Conservation (phyloP, 2,797 vertebrate genomes). For the Chromis chromis region DNA sequence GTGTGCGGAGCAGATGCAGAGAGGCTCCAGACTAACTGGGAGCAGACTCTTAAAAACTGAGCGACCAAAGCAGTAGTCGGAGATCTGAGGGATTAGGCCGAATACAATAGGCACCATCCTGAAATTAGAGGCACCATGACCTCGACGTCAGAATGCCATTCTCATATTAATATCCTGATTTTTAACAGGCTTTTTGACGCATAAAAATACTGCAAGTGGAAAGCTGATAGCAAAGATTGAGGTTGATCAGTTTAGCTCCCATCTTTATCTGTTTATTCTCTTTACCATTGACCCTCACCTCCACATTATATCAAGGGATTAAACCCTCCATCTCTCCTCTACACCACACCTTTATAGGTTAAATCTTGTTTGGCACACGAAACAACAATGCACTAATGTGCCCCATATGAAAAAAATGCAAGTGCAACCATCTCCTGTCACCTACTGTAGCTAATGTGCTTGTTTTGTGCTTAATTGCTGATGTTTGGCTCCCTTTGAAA, state of each 20-base stretch:
- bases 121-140: conserved; percentile 32
- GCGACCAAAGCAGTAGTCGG: conserved; percentile 48
- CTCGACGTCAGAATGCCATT: neutral
- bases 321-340: conserved; percentile 16
- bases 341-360: conserved; percentile 47
- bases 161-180: neutral
- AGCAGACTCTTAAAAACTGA: conserved; percentile 65
- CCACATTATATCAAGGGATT: neutral
- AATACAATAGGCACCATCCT: conserved; percentile 17
- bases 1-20: conserved; percentile 85
- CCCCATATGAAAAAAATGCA: conserved; percentile 70
- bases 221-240: conserved; percentile 1
- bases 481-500: conserved; percentile 70
- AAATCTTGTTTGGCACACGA: conserved; percentile 59
- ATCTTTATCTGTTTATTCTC: neutral
- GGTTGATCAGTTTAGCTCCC: conserved; percentile 13
- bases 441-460: conserved; percentile 65
- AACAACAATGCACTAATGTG: conserved; percentile 63
- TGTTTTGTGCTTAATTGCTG: conserved; percentile 70
- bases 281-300: conserved; percentile 15
- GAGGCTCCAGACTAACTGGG: conserved; percentile 81
- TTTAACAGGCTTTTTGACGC: neutral
- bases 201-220: neutral
- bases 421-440: conserved; percentile 68
- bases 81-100: conserved; percentile 42